Percentiles rank a stretch among this genome's conserved stretches.
Conservation (phyloP, 2,888 invertebrate species). For the Agrotis ipsilon region DNA sequence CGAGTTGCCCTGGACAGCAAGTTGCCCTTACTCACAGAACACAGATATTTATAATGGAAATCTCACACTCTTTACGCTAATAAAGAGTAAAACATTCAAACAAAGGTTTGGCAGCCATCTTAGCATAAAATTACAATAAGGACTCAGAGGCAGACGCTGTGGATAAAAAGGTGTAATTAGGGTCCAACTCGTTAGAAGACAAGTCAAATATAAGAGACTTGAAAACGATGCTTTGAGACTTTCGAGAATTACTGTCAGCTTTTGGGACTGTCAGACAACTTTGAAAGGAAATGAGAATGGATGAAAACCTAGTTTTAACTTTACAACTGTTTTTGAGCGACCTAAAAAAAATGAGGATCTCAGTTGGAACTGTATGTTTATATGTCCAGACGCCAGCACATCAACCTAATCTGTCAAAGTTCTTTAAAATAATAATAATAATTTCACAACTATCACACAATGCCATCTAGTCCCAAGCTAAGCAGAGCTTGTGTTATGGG, state of each 20-base stretch:
- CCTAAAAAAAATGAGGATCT: no score
- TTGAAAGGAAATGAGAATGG: neutral
- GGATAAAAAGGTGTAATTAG: conserved; percentile 18
- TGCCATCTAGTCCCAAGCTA: no score
- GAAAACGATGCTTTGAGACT: neutral
- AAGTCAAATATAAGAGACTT: conserved; percentile 6
- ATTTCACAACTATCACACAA: no score
- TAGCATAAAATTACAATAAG: conserved; percentile 45
- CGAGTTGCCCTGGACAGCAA: no score
- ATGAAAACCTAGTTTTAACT: neutral
- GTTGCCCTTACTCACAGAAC: no score
- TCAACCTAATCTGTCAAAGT: no score
- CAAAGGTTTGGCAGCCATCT: conserved; percentile 18
- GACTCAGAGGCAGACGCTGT: conserved; percentile 12
- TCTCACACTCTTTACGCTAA: neutral
- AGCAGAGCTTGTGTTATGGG: no score
- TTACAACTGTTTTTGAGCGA: no score
- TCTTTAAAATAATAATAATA: no score
- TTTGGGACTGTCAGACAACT: neutral
- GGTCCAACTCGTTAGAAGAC: conserved; percentile 5
- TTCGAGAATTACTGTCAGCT: neutral
- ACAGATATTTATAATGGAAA: neutral
- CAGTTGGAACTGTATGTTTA: no score
- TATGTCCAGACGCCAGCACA: no score
- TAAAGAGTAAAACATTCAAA: neutral